Base-by-base conservation (phyloP, 1,140 invertebrate genomes). In the Saccostrea glomerata region DNA sequence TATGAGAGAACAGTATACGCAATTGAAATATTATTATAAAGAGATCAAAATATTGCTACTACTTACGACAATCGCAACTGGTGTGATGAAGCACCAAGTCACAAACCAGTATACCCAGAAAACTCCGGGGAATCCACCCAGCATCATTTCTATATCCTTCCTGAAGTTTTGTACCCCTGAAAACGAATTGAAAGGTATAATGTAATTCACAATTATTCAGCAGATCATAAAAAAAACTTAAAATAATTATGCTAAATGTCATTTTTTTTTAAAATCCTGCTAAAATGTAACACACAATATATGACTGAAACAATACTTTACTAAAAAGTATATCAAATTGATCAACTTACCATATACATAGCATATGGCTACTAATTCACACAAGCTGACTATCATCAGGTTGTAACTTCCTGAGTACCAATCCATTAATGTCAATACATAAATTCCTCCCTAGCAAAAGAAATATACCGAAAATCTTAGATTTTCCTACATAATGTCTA, bases 391-490 rank as follows among this genome's bases (percentile, higher is more conserved):
- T 13, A 96, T 94, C 85, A 97, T 97, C 1, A 97, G 96, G 54
- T 97, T 97, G 96, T 97, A 98, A 92, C 97, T 97, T 23, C 97
- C 97, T 1, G 97, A 97, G 92, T 98, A 98, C 92, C 97, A 97
- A 92, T 98, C 97, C 96, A 98, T 97, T 88, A 98, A 92, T 92
- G 97, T 97, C 7, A 98, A 94, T 96, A 97, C 97, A 93, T 97
- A 97, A 96, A 97, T 97, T 9, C 97, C 97, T 92, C 97, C 93
- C 93, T 95, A 84, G 7, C 86, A 90, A 56, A 60, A 63, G 6
- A 63, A 17, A 63, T 20, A 20, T 6, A 63, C 15, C n/a, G 20
- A 20, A 6, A 63, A 20, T 63, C 58, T n/a, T 0, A 63, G 2
- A 9, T 9, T 47, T 47, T 47, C 5, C 5, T 7, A 9, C 47